These are phyloP conservation scores for Ctenopoma kingsleyae DNA, from an alignment of 2,797 vertebrate species.

Conservation along the genomic window DNA sequence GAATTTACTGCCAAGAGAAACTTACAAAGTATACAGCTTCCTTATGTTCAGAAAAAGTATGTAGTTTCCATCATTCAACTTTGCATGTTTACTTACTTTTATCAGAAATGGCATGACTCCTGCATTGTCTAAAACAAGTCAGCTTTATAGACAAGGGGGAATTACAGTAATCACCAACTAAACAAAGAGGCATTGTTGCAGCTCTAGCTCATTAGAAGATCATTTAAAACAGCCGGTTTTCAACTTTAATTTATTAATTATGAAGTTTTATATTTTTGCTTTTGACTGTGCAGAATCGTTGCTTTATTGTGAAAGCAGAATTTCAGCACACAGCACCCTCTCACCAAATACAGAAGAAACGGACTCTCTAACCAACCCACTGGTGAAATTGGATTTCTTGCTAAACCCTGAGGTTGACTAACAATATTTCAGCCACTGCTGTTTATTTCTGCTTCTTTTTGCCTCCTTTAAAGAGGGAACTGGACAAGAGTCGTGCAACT, in stretches of 20 bases:
- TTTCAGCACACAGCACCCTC: constrained; percentile 9
- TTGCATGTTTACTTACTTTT: not conserved
- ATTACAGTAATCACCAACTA: not conserved
- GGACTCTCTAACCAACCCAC: not conserved
- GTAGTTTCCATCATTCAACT: not conserved
- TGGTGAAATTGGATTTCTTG: constrained; percentile 44
- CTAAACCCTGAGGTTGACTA: constrained; percentile 38
- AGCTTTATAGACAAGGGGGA: constrained; percentile 28
- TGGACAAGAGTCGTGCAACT: constrained; percentile 7
- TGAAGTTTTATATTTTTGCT: not conserved
- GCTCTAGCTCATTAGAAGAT: not conserved
- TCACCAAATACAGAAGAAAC: not conserved
- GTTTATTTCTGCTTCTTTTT: constrained; percentile 41
- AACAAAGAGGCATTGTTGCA: not conserved
- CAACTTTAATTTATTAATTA: not conserved
- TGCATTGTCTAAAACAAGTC: not conserved
- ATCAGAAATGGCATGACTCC: constrained; percentile 28
- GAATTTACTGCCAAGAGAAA: not conserved
- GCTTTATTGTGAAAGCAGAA: constrained; percentile 11
- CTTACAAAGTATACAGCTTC: not conserved
- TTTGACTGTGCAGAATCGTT: not conserved
- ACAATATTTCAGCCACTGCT: constrained; percentile 16
- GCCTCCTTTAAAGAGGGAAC: constrained; percentile 26
- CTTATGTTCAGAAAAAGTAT: constrained; percentile 15
- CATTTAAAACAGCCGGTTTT: not conserved